Evolutionary conservation across 2,113 vertebrate genomes (phyloP), one percentile per base, ranked within the genome.

Genomic region (Condylura cristata): DNA sequence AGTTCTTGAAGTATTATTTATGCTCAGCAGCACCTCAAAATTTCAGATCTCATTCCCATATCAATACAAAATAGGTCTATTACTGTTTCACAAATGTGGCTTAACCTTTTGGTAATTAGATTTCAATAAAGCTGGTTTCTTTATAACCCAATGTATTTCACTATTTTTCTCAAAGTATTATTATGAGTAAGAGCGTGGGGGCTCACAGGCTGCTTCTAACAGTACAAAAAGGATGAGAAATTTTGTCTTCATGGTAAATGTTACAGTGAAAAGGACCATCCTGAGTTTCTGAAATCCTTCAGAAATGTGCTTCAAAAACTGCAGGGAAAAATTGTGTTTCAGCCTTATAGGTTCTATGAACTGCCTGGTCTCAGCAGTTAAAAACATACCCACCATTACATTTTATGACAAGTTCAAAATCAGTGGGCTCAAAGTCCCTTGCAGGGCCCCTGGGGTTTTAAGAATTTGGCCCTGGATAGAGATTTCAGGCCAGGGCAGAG

Each of bases 381-480:
- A 96, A 95, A 96, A 96, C 93, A 96, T 46, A 94, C 87, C 24
- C 8, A 84, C 89, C 84, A 82, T 96, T 93, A 95, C 80, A 58
- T 78, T 96, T 94, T 93, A 93, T 95, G 95, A 97, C 91, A 96
- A 75, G 84, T 85, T 96, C 87, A 91, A 82, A 80, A 84, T 51
- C 79, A 56, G 7, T 68, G 39, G n/a, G 79, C 89, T 91, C 72
- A 22, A 34, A 51, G 83, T 86, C 91, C 91, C 88, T 60, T 58
- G 91, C 48, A 39, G 90, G 53, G 61, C 78, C 79, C 92, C 74
- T 18, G 72, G 51, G 87, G 88, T 46, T 93, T 91, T 63, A 96
- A 95, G 90, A 97, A 95, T 96, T 82, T 63, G 68, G 48, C 81
- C 61, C 87, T 70, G 81, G 70, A 79, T 32, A n/a, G 68, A 71